Evolutionary conservation across 2,888 invertebrate species (phyloP).

Genomic region (Neoascia interrupta): DNA sequence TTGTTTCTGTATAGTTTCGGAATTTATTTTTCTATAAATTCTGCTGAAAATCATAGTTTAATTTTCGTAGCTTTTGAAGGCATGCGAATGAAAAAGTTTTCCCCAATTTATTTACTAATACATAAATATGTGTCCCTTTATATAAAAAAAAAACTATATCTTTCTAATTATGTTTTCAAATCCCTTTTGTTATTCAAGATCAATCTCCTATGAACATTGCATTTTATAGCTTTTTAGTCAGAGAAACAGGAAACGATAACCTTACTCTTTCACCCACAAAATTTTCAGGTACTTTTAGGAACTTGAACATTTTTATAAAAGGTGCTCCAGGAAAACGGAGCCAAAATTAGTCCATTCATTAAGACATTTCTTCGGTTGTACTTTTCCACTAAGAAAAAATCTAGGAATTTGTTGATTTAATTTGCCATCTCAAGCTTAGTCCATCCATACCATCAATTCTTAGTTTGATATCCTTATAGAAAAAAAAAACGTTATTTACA

Average conservation of each 20-base stretch:
- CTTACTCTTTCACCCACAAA: neutral
- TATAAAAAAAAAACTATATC: too few species aligned
- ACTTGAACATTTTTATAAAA: neutral
- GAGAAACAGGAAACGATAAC: constrained; percentile 9
- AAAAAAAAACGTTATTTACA: neutral
- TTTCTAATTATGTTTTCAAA: constrained; percentile 6
- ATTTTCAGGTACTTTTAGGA: constrained; percentile 21
- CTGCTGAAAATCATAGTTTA: constrained; percentile 31
- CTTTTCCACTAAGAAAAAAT: constrained; percentile 16
- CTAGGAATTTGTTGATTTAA: constrained; percentile 36
- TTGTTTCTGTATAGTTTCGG: constrained; percentile 39
- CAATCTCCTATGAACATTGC: constrained; percentile 24
- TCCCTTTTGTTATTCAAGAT: constrained; percentile 20
- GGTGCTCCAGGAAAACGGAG: neutral
- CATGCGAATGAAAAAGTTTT: constrained; percentile 61
- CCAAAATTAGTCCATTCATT: constrained; percentile 7
- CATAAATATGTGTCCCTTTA: constrained; percentile 24
- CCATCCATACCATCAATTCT: constrained; percentile 36
- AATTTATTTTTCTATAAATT: constrained; percentile 22
- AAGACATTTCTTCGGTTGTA: constrained; percentile 17
- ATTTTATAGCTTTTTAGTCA: constrained; percentile 48
- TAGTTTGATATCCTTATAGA: constrained; percentile 21
- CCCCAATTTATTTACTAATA: constrained; percentile 58
- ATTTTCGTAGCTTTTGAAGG: constrained; percentile 55
- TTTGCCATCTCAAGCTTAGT: constrained; percentile 42